Evolutionary conservation across 2,888 invertebrate species (phyloP), one percentile per base, ranked within the genome.

Genomic region (Clostera curtula): DNA sequence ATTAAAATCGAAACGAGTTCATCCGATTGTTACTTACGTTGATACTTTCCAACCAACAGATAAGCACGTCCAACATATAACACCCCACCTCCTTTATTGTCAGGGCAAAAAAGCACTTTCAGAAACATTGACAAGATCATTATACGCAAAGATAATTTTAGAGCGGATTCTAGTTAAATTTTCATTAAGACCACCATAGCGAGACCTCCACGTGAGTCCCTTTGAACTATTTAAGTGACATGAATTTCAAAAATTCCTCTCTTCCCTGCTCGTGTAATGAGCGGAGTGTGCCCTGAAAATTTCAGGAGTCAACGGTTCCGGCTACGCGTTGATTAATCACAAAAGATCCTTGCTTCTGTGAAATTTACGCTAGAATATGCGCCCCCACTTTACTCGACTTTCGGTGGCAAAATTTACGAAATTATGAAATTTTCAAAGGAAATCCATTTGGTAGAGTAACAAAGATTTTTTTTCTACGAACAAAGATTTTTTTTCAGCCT

Each of bases 201-300:
- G 35, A 26, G 33, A 25, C 19, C 29, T 25, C 30, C 2, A 18
- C 34, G 22, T 24, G 21, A 24, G 29, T 38, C 44, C 34, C 45
- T 48, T 43, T 43, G 36, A 48, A 48, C 48, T 48, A 48, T 48
- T 44, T 30, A 28, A 36, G 43, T 23, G 34, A 36, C 38, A 33
- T 34, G 36, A 49, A 48, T 49, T 48, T 45, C 40, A 40, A 45
- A 49, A 49, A 48, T 49, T 43, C 49, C 49, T 45, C 39, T 37
- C 34, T 40, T 37, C 23, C 25, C 21, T 30, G 9, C 20, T 43
- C 31, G 19, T 41, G 40, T 48, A 49, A 48, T 48, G 43, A 48
- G 40, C 35, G 48, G 34, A 47, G 42, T 48, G 44, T 43, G 40
- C 38, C 33, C 33, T 27, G 23, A 43, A 40, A 48, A 45, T 45